A percentile compares a stretch with the other conserved stretches of the same genome.
Conservation (phyloP, 2,888 invertebrate species). For the Suillia variegata region DNA sequence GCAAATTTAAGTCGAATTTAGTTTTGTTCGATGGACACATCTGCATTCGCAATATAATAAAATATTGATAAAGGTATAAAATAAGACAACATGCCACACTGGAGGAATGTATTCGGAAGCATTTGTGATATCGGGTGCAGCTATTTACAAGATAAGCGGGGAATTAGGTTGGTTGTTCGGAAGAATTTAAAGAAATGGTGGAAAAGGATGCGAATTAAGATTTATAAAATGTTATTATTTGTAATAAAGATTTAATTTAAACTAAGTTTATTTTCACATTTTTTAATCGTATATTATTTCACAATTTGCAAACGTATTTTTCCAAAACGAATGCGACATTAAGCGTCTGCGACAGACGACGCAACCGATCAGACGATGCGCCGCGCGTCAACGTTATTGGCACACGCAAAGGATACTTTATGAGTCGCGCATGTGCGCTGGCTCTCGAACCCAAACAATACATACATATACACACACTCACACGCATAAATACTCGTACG, state of each 20-base stretch:
- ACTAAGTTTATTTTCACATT: too few species aligned
- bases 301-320: neutral
- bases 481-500: neutral
- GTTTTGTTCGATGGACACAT: conserved; percentile 35
- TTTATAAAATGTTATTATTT: too few species aligned
- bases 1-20: conserved; percentile 1
- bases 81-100: neutral
- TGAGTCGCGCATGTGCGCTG: conserved; percentile 2
- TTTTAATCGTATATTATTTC: too few species aligned
- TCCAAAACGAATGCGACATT: neutral
- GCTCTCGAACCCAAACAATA: neutral
- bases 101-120: neutral
- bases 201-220: neutral
- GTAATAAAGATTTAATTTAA: too few species aligned
- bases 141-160: neutral
- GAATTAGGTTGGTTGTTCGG: neutral
- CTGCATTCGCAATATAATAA: conserved; percentile 6
- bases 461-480: neutral
- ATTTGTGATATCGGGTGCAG: neutral
- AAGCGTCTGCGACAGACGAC: neutral
- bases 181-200: neutral
- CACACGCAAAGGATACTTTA: conserved; percentile 13
- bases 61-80: neutral
- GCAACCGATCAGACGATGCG: neutral
- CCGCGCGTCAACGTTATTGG: conserved; percentile 1